phyloP scores from a whole-genome alignment of 2,113 vertebrate species.

The Calyptommatus sinebrachiatus region DNA sequence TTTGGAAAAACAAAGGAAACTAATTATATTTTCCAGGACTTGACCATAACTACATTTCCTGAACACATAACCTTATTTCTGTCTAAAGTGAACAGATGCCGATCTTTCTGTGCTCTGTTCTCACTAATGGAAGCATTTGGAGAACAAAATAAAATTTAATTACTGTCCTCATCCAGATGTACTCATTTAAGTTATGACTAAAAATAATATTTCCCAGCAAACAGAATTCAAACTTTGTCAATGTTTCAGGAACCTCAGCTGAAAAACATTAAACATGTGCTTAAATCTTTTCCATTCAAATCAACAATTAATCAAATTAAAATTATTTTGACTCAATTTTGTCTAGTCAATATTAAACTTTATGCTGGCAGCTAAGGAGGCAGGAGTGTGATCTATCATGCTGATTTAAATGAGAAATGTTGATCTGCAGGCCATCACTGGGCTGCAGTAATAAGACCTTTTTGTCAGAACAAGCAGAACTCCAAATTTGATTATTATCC shows the following conservation, averaged over 20 bases:
- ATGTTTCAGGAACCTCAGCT: not conserved
- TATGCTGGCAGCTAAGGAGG: no score
- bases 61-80: constrained; percentile 11
- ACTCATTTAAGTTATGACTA: constrained; percentile 25
- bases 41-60: constrained; percentile 5
- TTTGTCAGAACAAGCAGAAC: no score
- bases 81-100: not conserved
- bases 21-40: not conserved
- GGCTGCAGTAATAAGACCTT: not conserved
- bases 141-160: constrained; percentile 23
- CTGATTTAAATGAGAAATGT: not conserved
- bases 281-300: not conserved
- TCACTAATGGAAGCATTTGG: not conserved
- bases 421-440: not conserved
- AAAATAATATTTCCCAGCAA: not conserved
- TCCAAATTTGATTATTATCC: no score
- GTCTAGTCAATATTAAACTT: not conserved
- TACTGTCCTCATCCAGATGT: not conserved
- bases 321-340: not conserved
- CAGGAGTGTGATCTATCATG: not conserved
- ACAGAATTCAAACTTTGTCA: not conserved
- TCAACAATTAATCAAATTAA: not conserved
- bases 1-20: not conserved
- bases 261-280: not conserved
- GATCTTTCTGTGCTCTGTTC: not conserved